Percentiles rank a stretch among this genome's conserved stretches.
Evolutionary conservation across 2,888 invertebrate genomes (phyloP).

Genomic region (Caenorhabditis drosophilae): DNA sequence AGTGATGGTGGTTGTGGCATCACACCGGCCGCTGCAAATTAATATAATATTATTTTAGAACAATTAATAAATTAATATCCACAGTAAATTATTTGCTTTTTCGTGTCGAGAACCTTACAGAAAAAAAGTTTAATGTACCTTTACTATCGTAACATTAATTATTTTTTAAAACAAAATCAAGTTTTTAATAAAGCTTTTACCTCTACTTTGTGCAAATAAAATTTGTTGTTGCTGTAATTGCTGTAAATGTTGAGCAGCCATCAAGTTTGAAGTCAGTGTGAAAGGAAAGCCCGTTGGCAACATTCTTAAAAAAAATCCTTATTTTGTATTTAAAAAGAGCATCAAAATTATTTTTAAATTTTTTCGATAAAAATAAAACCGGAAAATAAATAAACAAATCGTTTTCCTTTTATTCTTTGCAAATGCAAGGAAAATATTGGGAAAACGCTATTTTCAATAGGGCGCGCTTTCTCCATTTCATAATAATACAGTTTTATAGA

Average conservation of each 20-base stretch:
- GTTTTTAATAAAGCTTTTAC: constrained; percentile 6
- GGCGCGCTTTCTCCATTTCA: too few species aligned
- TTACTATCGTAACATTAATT: constrained; percentile 1
- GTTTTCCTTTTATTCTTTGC: too few species aligned
- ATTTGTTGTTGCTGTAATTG: too few species aligned
- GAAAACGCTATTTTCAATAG: too few species aligned
- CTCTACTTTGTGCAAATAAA: constrained; percentile 18
- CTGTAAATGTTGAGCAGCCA: constrained; percentile 24
- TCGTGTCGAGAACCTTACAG: background rate
- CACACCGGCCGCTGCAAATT: background rate
- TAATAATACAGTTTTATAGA: too few species aligned
- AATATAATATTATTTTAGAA: background rate
- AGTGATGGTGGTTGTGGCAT: background rate
- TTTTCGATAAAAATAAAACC: too few species aligned
- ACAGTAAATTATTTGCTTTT: background rate
- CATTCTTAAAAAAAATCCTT: constrained; percentile 13
- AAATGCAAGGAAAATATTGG: too few species aligned
- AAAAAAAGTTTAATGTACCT: background rate
- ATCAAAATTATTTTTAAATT: too few species aligned
- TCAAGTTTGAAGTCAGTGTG: constrained; percentile 4
- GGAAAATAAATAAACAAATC: too few species aligned
- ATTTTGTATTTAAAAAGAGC: background rate
- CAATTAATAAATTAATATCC: background rate
- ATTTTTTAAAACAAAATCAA: background rate
- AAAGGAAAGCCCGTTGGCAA: constrained; percentile 17